Conservation (phyloP, 1,140 invertebrate genomes). For the Heliconius himera region DNA sequence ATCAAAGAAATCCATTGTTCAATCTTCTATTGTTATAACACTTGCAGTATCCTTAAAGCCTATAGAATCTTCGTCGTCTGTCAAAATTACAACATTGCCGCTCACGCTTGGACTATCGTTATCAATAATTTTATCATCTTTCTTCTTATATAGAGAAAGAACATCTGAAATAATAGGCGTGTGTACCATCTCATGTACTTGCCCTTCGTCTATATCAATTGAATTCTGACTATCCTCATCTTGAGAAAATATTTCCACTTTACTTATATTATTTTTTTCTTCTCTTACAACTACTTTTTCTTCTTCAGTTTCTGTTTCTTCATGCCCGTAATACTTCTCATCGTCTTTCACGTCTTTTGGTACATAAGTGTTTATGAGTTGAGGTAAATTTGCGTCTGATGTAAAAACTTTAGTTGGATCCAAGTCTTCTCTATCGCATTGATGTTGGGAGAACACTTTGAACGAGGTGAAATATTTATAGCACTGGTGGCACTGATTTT, state of each 20-base stretch:
- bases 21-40: constrained; percentile 63
- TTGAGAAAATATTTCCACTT: constrained; percentile 23
- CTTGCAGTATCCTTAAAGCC: constrained; percentile 49
- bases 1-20: not conserved
- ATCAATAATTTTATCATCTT: constrained; percentile 39
- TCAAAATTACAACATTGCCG: constrained; percentile 51
- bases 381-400: constrained; percentile 58
- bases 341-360: constrained; percentile 70
- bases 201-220: constrained; percentile 48
- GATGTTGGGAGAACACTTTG: constrained; percentile 64
- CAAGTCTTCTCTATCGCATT: constrained; percentile 70
- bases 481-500: constrained; percentile 69
- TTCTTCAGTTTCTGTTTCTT: constrained; percentile 53
- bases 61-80: constrained; percentile 61
- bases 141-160: constrained; percentile 61
- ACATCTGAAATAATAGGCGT: constrained; percentile 74
- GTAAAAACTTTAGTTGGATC: constrained; percentile 71
- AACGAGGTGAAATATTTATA: constrained; percentile 74
- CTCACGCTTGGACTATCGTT: constrained; percentile 21
- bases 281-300: not conserved
- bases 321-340: constrained; percentile 69
- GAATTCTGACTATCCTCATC: constrained; percentile 59
- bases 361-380: constrained; percentile 65
- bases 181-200: constrained; percentile 58
- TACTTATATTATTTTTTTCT: not conserved